A percentile compares a stretch with the other conserved stretches of the same genome.
Evolutionary conservation across 2,888 invertebrate genomes (phyloP).

Genomic region (Syritta pipiens): DNA sequence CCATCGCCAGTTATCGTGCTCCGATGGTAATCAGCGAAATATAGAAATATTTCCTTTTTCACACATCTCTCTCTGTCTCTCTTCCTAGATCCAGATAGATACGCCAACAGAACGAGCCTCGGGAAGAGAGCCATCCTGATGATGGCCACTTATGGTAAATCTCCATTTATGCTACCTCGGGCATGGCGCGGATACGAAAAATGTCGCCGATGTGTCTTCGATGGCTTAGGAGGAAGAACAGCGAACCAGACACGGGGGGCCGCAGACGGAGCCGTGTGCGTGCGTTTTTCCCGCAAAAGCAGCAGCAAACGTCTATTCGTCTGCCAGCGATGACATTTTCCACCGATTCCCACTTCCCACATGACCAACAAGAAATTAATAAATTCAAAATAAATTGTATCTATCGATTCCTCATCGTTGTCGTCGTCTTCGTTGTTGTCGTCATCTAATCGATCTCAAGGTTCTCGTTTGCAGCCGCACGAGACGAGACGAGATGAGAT

Average conservation of each 20-base stretch:
- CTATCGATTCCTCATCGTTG: no score
- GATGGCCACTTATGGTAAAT: conserved; percentile 68
- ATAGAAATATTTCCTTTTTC: conserved; percentile 69
- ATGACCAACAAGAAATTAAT: conserved; percentile 48
- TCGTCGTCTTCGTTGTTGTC: no score
- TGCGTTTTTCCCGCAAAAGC: not conserved
- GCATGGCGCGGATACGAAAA: conserved; percentile 59
- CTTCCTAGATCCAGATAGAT: conserved; percentile 51
- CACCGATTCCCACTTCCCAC: conserved; percentile 35
- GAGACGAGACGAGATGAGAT: conserved; percentile 58
- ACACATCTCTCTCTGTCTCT: conserved; percentile 67
- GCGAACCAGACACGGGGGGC: no score
- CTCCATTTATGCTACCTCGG: conserved; percentile 58
- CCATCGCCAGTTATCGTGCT: conserved; percentile 54
- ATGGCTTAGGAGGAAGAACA: conserved; percentile 52
- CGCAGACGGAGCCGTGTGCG: no score
- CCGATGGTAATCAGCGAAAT: conserved; percentile 60
- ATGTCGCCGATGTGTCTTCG: conserved; percentile 68
- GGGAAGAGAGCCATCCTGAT: conserved; percentile 51
- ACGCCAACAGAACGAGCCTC: not conserved
- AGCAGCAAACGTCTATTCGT: conserved; percentile 60
- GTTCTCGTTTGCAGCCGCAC: conserved; percentile 64
- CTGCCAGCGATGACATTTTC: conserved; percentile 55
- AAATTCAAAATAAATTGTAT: conserved; percentile 68
- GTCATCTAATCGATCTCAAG: conserved; percentile 65